These are phyloP conservation scores for Altica lythri DNA, from an alignment of 2,888 invertebrate species.

Conservation along the genomic window DNA sequence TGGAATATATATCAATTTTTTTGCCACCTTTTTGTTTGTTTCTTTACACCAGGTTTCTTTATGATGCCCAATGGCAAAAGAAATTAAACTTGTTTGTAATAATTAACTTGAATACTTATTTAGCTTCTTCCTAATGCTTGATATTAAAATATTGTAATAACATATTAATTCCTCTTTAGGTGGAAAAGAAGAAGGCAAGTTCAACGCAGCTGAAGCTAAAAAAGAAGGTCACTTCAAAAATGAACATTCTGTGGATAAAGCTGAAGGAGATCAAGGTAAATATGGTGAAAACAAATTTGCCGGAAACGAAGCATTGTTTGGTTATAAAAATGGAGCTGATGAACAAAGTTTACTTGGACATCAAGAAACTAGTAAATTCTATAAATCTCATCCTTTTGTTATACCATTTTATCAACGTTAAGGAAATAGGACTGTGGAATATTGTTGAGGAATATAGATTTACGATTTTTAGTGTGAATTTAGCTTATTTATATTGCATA, in stretches of 20 bases:
- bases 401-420: constrained; percentile 56
- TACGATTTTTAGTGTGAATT: too few relatives aligned
- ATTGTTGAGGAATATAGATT: too few relatives aligned
- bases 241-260: constrained; percentile 62
- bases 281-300: constrained; percentile 65
- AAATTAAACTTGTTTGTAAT: too few relatives aligned
- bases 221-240: constrained; percentile 65
- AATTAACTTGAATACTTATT: too few relatives aligned
- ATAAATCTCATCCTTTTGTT: constrained; percentile 62
- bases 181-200: constrained; percentile 63
- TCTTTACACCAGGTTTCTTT: too few relatives aligned
- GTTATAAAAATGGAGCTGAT: constrained; percentile 65
- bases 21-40: too few relatives aligned
- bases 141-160: too few relatives aligned
- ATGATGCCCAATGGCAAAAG: too few relatives aligned
- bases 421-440: too few relatives aligned
- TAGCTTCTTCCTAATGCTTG: too few relatives aligned
- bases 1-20: too few relatives aligned
- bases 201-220: constrained; percentile 63
- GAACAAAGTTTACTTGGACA: constrained; percentile 66
- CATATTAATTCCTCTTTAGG: constrained; percentile 48
- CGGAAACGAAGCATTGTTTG: constrained; percentile 63
- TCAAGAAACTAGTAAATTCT: constrained; percentile 63
- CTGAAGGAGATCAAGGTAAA: constrained; percentile 66
- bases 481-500: too few relatives aligned